A percentile compares a stretch with the other conserved stretches of the same genome.
phyloP scores from a whole-genome alignment of 2,888 invertebrate species.

The Zelleria hepariella region DNA sequence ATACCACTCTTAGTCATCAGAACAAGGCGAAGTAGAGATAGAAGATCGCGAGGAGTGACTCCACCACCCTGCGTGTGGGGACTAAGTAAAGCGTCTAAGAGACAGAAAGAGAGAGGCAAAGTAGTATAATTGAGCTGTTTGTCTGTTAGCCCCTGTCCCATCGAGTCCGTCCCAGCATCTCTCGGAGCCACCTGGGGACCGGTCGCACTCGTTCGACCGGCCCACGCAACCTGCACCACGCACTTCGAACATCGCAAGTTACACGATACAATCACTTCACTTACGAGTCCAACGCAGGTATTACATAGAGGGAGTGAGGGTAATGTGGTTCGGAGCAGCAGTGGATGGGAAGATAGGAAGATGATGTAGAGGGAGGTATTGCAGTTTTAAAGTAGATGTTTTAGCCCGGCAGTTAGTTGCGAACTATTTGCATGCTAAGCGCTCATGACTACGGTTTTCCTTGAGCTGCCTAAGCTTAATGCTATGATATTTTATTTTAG shows the following conservation, averaged over 20 bases:
- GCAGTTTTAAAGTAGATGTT: conserved; percentile 30
- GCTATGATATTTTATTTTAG: not conserved
- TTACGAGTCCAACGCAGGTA: not conserved
- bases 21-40: no score
- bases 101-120: no score
- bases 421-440: conserved; percentile 44
- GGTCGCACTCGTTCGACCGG: conserved; percentile 59
- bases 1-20: no score
- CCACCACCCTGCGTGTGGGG: no score
- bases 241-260: not conserved
- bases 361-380: conserved; percentile 11
- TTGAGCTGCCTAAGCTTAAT: conserved; percentile 31
- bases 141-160: no score
- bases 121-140: no score
- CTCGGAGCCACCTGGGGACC: conserved; percentile 57
- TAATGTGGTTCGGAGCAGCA: conserved; percentile 9
- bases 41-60: no score
- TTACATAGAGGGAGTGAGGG: not conserved
- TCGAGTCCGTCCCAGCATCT: conserved; percentile 37
- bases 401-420: conserved; percentile 48
- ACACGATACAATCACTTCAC: not conserved
- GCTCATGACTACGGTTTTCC: conserved; percentile 44
- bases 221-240: conserved; percentile 38
- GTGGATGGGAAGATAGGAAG: conserved; percentile 14
- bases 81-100: no score